A percentile compares a stretch with the other conserved stretches of the same genome.
phyloP scores from a whole-genome alignment of 92 coral and sea anemone species.

The Montipora capitata region DNA sequence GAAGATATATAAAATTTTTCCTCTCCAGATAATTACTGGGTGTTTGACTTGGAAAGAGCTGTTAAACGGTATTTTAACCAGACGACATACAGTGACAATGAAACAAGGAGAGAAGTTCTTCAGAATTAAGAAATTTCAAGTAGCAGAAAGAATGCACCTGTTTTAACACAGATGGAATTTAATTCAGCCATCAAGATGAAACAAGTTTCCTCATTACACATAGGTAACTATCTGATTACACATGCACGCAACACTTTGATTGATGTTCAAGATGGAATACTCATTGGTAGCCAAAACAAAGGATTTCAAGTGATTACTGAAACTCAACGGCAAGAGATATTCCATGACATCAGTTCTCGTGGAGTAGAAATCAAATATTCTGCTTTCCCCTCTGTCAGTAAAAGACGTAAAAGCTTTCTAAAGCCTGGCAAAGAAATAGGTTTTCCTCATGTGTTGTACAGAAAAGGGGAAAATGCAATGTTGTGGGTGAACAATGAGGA shows the following conservation, averaged over 20 bases:
- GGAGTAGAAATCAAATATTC: slow-evolving; percentile 43
- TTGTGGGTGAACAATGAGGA: slow-evolving; percentile 19
- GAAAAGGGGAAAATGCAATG: slow-evolving; percentile 42
- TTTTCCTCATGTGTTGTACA: slow-evolving; percentile 28
- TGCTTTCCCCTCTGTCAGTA: slow-evolving; percentile 36
- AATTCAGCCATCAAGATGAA: slow-evolving; percentile 48
- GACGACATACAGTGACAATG: slow-evolving; percentile 66
- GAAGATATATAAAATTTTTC: slow-evolving; percentile 67
- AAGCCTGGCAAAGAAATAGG: slow-evolving; percentile 44
- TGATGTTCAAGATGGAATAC: slow-evolving; percentile 49
- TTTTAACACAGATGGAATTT: slow-evolving; percentile 54
- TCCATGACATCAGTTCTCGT: slow-evolving; percentile 27
- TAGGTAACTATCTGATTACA: slow-evolving; percentile 43
- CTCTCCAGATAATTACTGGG: slow-evolving; percentile 76
- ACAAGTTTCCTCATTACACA: slow-evolving; percentile 58
- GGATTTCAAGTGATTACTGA: slow-evolving; percentile 48
- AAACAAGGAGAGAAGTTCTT: slow-evolving; percentile 64
- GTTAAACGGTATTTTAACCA: slow-evolving; percentile 77
- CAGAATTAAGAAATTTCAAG: slow-evolving; percentile 27
- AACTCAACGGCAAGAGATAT: slow-evolving; percentile 32
- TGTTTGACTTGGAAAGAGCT: slow-evolving; percentile 75
- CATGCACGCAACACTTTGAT: slow-evolving; percentile 22
- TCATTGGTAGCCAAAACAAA: slow-evolving; percentile 39
- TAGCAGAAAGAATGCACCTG: slow-evolving; percentile 33
- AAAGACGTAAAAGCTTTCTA: slow-evolving; percentile 44